A percentile compares a stretch with the other conserved stretches of the same genome.
These are phyloP conservation scores for Pseudococcus longispinus DNA, from an alignment of 2,888 invertebrate species.

Conservation along the genomic window DNA sequence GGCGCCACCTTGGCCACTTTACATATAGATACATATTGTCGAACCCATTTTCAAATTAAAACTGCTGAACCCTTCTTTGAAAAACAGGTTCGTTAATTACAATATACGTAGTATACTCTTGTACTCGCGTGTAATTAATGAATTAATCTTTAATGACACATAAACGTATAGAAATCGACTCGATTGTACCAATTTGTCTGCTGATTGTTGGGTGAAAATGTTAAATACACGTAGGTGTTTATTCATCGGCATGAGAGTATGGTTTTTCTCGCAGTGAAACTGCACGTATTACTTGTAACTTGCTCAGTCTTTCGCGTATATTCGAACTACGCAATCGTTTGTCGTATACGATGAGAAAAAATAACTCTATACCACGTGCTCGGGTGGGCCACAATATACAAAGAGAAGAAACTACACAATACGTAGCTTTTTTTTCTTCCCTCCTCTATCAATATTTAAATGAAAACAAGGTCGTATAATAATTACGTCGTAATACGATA, in stretches of 20 bases:
- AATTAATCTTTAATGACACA: slow-evolving; percentile 8
- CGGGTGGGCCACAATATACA: slow-evolving; percentile 11
- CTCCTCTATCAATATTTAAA: background rate
- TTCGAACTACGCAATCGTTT: background rate
- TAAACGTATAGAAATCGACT: slow-evolving; percentile 28
- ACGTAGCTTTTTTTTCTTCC: background rate
- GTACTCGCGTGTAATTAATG: background rate
- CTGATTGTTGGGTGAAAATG: slow-evolving; percentile 11
- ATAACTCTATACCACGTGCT: slow-evolving; percentile 1
- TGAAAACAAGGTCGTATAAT: slow-evolving; percentile 19
- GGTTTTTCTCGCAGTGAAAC: background rate
- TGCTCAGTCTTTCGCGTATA: no score
- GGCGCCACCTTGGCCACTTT: background rate
- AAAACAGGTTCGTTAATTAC: background rate
- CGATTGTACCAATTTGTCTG: slow-evolving; percentile 5
- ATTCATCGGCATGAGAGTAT: background rate
- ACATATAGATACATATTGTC: background rate
- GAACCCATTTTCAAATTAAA: background rate
- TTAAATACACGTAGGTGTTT: slow-evolving; percentile 15
- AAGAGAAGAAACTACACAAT: background rate
- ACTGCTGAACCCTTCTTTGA: background rate
- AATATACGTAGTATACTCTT: background rate
- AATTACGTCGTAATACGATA: slow-evolving; percentile 21
- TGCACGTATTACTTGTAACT: background rate
- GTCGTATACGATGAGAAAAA: background rate